Base-by-base conservation (phyloP, 2,888 invertebrate genomes). In the Andrena haemorrhoa region DNA sequence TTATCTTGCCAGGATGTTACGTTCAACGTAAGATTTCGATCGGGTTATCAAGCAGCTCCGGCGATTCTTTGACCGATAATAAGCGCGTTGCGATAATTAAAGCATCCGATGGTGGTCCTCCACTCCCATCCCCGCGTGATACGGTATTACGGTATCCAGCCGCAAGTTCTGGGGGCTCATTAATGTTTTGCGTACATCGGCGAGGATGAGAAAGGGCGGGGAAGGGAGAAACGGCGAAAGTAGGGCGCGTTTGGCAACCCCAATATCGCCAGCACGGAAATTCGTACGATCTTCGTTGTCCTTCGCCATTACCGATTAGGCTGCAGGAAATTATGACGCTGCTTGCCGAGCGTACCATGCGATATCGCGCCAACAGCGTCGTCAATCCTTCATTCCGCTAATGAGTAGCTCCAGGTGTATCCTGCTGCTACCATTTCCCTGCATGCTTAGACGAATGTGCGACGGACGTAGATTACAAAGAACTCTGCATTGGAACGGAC, bases 11-110 rank as follows among this genome's bases (percentile, higher is more conserved):
- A 71, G 83, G 83, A 82, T 71, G 76, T 76, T 73, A 66, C 60
- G 35, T 60, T 53, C 53, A 58, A 71, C 35, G 23, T 10, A 61
- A 68, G 75, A 82, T 76, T 33, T 23, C n/a, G 23, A 73, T 76
- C 68, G 29, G 49, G 1, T 10, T 20, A 61, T 49, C 49, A 23
- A 41, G 41, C 16, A 8, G 26, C 41, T 26, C 16, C 23, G 23
- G 23, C 31, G 83, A 87, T 87, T 79, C 75, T 81, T 84, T 47
- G 23, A 6, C 29, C 35, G 86, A 84, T 84, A 88, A 88, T 76
- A 60, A 77, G 56, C 58, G 65, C 78, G 72, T 86, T 84, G 86
- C 68, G 77, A 79, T 87, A 84, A 87, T 87, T 88, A 81, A 88
- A 83, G 82, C 80, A 82, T 82, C 80, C 71, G 66, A 12, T 26